phyloP scores from a whole-genome alignment of 2,797 vertebrate genomes.

The Tarsius wallacei region DNA sequence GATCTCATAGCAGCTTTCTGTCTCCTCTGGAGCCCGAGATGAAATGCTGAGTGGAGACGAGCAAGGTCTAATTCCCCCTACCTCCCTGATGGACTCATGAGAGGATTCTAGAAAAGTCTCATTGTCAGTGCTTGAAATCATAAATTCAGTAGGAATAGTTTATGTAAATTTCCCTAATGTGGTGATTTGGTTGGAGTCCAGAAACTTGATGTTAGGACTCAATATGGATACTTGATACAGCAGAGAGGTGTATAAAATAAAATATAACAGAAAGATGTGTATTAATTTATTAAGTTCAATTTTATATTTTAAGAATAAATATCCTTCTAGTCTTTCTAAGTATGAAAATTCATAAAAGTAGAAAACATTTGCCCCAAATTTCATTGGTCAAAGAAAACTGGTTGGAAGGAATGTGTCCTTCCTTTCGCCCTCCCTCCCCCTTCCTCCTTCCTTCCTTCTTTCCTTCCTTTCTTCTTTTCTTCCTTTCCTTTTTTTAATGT shows the following conservation, averaged over 20 bases:
- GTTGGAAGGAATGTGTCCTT: not conserved
- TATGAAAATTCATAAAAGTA: not conserved
- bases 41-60: not conserved
- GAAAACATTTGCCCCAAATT: not conserved
- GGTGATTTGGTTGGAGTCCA: not conserved
- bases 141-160: not conserved
- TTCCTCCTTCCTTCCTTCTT: not conserved
- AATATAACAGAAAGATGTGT: not conserved
- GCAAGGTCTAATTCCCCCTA: not conserved
- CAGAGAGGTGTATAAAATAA: not conserved
- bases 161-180: not conserved
- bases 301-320: conserved; percentile 22
- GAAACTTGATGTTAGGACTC: not conserved
- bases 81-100: not conserved
- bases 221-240: not conserved
- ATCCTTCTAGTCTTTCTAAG: not conserved
- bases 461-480: not conserved
- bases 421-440: not conserved
- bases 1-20: not conserved
- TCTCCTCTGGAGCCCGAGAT: not conserved
- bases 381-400: not conserved
- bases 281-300: not conserved
- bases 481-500: not conserved
- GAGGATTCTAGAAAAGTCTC: conserved; percentile 38
- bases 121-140: not conserved